Evolutionary conservation across 2,797 vertebrate genomes (phyloP), one percentile per base, ranked within the genome.

Genomic region (Chromis chromis): DNA sequence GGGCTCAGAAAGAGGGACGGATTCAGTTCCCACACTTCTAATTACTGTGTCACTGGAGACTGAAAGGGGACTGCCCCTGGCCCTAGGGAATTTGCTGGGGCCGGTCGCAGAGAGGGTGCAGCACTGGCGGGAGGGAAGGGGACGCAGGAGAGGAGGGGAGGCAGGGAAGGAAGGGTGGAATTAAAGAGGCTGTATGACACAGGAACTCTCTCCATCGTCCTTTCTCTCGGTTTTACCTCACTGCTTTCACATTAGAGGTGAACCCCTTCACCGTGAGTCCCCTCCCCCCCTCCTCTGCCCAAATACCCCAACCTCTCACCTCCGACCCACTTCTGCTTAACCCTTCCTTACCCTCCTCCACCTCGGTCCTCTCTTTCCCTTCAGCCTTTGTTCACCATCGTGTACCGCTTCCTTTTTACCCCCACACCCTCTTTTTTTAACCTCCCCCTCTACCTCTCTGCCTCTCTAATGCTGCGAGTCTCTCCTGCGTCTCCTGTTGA

Each of bases 11-110:
- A 90, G 91, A 89, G 74, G 76, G 76, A 77, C 67, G 58, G 72
- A 93, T 93, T 94, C 65, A 61, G 95, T 95, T 97, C 96, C 96
- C 96, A 96, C 95, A 96, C 95, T 96, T 94, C 89, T 94, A 93
- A 95, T 95, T 94, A 94, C 93, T 81, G 93, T 95, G 95, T 96
- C 96, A 96, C 78, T 28, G 92, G 93, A 94, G 95, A 94, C 94
- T 95, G 93, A 96, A 95, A 96, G 93, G 92, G 93, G 93, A 92
- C 85, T 93, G 95, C 93, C 93, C 86, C 90, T 73, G 64, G 61
- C 94, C n/a, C 79, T 89, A 74, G 94, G 95, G 94, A 95, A 94
- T 93, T 65, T 69, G 79, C 93, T 79, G 88, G 87, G 93, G 88
- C 92, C 81, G 70, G 89, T 87, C 73, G 71, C 86, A 85, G 90